These are phyloP conservation scores for Galeopsomyia nigrocyanea DNA, from an alignment of 2,888 invertebrate species.

Conservation along the genomic window DNA sequence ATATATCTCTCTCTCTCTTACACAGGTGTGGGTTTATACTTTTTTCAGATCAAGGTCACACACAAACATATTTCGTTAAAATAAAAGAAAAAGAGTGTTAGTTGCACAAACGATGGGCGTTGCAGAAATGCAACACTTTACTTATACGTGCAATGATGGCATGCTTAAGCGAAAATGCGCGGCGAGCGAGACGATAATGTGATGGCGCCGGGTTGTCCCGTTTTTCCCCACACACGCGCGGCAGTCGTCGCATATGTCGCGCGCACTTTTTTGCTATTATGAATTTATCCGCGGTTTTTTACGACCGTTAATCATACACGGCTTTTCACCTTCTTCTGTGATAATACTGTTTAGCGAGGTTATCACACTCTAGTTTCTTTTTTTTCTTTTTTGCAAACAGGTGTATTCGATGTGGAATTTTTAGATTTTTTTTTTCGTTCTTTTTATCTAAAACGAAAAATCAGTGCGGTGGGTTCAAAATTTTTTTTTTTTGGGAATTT, in stretches of 20 bases:
- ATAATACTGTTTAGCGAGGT: constrained; percentile 10
- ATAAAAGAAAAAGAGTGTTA: neutral
- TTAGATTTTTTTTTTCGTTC: no score
- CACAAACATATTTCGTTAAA: no score
- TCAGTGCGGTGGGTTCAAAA: no score
- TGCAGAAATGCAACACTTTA: neutral
- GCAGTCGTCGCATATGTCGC: constrained; percentile 3
- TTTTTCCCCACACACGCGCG: constrained; percentile 8
- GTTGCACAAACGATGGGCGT: no score
- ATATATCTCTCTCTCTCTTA: no score
- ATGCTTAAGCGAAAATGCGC: neutral
- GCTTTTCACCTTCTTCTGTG: constrained; percentile 1
- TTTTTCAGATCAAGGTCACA: no score
- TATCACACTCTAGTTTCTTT: neutral
- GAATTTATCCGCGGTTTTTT: constrained; percentile 14
- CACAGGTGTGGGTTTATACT: no score
- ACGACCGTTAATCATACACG: neutral
- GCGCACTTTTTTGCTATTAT: constrained; percentile 22
- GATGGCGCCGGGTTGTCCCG: constrained; percentile 39
- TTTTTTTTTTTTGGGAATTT: no score
- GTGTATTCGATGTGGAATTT: constrained; percentile 17
- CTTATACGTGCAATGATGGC: neutral
- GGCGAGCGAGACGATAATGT: constrained; percentile 19
- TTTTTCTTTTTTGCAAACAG: neutral
- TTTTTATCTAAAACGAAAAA: no score